These are phyloP conservation scores for Papilio polyxenes DNA, from an alignment of 1,140 invertebrate genomes.

Conservation along the genomic window DNA sequence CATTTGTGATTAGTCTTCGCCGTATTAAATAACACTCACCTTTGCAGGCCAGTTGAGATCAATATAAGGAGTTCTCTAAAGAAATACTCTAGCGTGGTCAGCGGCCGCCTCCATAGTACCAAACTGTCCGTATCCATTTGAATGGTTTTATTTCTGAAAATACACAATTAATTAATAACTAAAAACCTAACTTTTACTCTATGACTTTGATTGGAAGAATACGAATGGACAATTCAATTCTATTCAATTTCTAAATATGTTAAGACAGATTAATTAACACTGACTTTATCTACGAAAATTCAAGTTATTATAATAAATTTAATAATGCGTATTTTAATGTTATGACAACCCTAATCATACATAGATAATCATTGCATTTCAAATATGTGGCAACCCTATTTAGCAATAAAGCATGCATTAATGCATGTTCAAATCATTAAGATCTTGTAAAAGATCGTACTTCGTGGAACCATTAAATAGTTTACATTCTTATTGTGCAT, in stretches of 20 bases:
- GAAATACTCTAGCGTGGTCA: slow-evolving; percentile 92
- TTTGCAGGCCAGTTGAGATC: slow-evolving; percentile 70
- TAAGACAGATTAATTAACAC: no score
- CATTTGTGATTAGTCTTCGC: no score
- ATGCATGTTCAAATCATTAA: slow-evolving; percentile 8
- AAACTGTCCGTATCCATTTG: slow-evolving; percentile 81
- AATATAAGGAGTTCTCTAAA: slow-evolving; percentile 86
- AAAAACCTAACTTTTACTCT: neutral
- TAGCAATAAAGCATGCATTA: neutral
- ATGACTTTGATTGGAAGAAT: no score
- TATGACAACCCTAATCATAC: neutral
- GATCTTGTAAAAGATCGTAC: neutral
- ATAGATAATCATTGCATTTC: neutral
- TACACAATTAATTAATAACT: neutral
- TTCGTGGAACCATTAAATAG: neutral
- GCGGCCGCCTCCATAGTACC: slow-evolving; percentile 93
- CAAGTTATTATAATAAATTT: no score
- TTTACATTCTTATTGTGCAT: slow-evolving; percentile 18
- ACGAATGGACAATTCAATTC: no score
- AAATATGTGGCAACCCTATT: neutral
- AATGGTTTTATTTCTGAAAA: slow-evolving; percentile 57
- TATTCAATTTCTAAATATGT: no score
- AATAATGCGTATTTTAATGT: no score
- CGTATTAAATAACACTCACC: slow-evolving; percentile 56
- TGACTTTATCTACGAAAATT: no score